Evolutionary conservation across 2,113 vertebrate species (phyloP).

Genomic region (Ovis canadensis): DNA sequence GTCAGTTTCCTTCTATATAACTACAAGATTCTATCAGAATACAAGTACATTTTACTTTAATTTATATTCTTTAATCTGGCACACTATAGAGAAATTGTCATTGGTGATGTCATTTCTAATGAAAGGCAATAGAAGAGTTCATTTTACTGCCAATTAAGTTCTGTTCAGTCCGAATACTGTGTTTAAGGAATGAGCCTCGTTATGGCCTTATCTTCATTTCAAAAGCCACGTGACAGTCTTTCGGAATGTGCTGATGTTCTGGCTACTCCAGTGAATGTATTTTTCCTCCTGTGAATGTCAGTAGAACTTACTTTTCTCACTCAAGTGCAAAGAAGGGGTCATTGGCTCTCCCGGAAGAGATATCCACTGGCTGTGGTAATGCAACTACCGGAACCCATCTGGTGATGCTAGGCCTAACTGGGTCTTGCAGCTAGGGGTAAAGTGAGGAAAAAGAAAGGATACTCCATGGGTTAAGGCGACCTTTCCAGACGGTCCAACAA

Average conservation of each 20-base stretch:
- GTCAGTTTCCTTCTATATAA: conserved; percentile 15
- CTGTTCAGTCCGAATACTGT: not conserved
- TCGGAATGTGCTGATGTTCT: not conserved
- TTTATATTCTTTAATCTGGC: not conserved
- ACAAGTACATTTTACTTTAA: not conserved
- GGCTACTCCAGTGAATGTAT: not conserved
- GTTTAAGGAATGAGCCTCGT: not conserved
- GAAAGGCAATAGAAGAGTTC: not conserved
- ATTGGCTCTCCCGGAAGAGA: not conserved
- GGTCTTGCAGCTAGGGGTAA: fast-evolving
- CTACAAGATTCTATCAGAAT: not conserved
- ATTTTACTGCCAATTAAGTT: conserved; percentile 1
- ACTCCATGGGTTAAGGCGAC: conserved; percentile 36
- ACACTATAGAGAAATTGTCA: not conserved
- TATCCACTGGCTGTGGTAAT: fast-evolving
- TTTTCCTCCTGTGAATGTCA: not conserved
- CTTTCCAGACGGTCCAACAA: conserved; percentile 30
- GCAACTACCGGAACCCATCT: fast-evolving
- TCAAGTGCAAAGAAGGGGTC: not conserved
- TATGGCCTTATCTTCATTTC: not conserved
- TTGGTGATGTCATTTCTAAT: not conserved
- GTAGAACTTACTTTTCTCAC: not conserved
- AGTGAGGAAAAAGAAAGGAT: not conserved
- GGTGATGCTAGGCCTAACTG: fast-evolving
- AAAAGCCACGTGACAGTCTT: not conserved